Base-by-base conservation (phyloP, 2,888 invertebrate species). In the Drosophila fungiperda region DNA sequence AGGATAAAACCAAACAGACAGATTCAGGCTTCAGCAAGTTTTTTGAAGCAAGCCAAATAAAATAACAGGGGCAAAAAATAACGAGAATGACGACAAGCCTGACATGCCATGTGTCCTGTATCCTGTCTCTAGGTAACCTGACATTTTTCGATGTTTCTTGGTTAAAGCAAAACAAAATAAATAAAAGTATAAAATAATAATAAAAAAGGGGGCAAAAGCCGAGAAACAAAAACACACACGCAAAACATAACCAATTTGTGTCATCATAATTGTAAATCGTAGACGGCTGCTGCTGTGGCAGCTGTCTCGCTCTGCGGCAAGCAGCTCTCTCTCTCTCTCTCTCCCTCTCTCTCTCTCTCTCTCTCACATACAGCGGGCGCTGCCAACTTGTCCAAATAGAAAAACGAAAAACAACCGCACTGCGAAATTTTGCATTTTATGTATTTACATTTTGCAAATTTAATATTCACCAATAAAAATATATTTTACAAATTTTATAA, bases 171-270 rank as follows among this genome's bases (percentile, higher is more conserved):
- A 52, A 78, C 57, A 60, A 69, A 78, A 77, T 60, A 20, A 15
- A 52, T 58, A 71, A 67, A 73, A 61, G 62, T 42, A 36, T 20
- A 45, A 42, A 23, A 23, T 3, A 45, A 20, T 12, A 11, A 26
- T 58, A 78, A 68, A 60, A 65, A 68, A 70, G n/a, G 29, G 33
- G 33, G 11, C 6, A 63, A 50, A 74, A 23, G 33, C 65, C 59
- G 50, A 50, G 42, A 58, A 60, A 76, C 63, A 84, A 78, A 73
- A 68, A 78, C 82, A 85, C 45, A 68, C 35, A 80, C 71, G 72
- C 72, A 80, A 69, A 86, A 90, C 90, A 87, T 86, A 90, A 86
- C 90, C 90, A 87, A 87, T 90, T 87, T 87, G 90, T 90, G 87
- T 90, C 89, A 86, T 86, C 89, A 90, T 87, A 87, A 90, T 90